A percentile compares a stretch with the other conserved stretches of the same genome.
These are phyloP conservation scores for Drymodes brunneopygia DNA, from an alignment of 2,113 vertebrate genomes.

Conservation along the genomic window DNA sequence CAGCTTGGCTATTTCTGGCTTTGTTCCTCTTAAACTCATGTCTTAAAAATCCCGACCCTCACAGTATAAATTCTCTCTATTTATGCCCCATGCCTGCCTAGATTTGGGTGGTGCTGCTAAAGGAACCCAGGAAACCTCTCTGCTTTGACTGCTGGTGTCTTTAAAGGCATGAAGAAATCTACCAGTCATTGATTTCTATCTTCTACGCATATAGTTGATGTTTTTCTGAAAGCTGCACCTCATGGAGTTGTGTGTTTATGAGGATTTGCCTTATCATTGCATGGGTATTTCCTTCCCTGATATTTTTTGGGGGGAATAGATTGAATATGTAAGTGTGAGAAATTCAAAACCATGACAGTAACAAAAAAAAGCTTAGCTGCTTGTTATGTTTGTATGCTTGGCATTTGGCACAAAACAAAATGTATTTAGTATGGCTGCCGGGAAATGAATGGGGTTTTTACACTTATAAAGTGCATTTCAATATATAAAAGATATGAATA, in stretches of 20 bases:
- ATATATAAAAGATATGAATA: not conserved
- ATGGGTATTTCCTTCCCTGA: not conserved
- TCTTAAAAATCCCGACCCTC: not conserved
- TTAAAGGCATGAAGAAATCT: not conserved
- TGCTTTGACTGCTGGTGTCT: not conserved
- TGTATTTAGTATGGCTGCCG: not conserved
- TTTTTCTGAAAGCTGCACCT: not conserved
- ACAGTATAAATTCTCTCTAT: not conserved
- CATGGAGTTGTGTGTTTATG: not conserved
- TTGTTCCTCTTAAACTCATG: not conserved
- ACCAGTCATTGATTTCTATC: not conserved
- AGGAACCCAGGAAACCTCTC: not conserved
- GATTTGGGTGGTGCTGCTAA: not conserved
- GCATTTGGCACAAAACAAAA: not conserved
- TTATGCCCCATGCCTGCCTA: not conserved
- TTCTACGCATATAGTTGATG: not conserved
- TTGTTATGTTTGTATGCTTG: not conserved
- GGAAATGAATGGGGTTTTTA: not conserved
- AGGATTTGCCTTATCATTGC: not conserved
- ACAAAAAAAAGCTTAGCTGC: not conserved
- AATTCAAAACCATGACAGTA: not conserved
- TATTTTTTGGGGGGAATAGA: not conserved
- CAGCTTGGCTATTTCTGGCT: not conserved
- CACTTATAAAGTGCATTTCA: not conserved
- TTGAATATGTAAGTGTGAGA: not conserved